Conservation (phyloP, 2,113 vertebrate species). For the Calidris pugnax region DNA sequence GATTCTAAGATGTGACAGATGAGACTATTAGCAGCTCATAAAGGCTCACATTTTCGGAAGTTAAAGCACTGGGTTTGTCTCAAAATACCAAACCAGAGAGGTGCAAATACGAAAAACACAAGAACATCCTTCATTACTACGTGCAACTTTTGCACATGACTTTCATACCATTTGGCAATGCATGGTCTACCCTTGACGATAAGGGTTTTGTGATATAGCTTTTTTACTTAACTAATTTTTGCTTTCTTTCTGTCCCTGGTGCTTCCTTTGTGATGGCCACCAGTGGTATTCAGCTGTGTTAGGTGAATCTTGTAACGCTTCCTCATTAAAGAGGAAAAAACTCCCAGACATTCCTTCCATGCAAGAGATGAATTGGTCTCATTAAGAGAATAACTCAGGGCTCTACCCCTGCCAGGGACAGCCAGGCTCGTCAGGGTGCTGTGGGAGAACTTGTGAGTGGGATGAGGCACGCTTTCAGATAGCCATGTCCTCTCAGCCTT, state of each 20-base stretch:
- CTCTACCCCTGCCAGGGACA: background rate
- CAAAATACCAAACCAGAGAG: background rate
- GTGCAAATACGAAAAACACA: background rate
- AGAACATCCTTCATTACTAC: background rate
- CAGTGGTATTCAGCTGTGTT: background rate
- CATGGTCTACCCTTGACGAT: background rate
- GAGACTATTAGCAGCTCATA: background rate
- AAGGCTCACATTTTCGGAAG: background rate
- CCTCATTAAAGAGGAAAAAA: background rate
- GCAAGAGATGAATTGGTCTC: background rate
- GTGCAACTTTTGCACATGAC: background rate
- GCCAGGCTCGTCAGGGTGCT: background rate
- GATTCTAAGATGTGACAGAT: background rate
- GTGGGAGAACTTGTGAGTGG: background rate
- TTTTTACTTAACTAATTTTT: background rate
- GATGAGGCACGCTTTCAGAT: background rate
- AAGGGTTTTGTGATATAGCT: background rate
- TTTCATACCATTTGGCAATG: background rate
- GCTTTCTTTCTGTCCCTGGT: background rate
- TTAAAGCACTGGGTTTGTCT: background rate
- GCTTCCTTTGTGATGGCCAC: background rate
- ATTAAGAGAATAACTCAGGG: background rate
- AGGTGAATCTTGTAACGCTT: background rate
- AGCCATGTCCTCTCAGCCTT: background rate
- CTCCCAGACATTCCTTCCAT: background rate